Evolutionary conservation across 2,113 vertebrate species (phyloP).

Genomic region (Eptesicus fuscus): DNA sequence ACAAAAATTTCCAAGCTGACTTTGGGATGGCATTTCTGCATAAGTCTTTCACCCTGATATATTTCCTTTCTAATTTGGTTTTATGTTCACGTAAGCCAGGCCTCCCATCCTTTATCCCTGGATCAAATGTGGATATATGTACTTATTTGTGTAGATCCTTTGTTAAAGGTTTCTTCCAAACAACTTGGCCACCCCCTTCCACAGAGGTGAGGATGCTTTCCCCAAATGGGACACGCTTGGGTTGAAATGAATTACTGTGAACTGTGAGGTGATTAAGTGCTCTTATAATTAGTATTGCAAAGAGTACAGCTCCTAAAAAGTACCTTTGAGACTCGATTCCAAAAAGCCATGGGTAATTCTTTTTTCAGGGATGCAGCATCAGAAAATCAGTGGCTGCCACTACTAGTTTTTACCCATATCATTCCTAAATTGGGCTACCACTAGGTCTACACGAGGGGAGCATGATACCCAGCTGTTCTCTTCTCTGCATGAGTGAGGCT

Average conservation of each 20-base stretch:
- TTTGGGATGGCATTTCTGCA: background rate
- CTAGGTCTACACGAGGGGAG: fast-evolving
- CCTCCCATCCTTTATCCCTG: background rate
- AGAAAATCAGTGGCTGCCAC: background rate
- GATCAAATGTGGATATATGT: background rate
- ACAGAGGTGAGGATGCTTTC: background rate
- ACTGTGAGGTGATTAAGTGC: background rate
- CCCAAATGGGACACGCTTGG: background rate
- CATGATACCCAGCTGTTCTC: background rate
- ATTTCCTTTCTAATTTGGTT: background rate
- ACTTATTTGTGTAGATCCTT: background rate
- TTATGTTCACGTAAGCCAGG: background rate
- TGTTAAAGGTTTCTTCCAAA: background rate
- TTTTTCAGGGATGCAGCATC: background rate
- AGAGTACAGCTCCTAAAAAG: background rate
- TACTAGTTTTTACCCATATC: background rate
- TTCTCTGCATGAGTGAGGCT: background rate
- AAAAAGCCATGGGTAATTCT: background rate
- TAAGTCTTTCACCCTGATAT: fast-evolving
- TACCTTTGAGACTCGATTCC: background rate
- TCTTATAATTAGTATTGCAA: background rate
- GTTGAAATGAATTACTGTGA: background rate
- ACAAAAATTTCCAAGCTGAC: background rate
- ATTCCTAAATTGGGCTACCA: background rate
- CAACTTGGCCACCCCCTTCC: background rate